phyloP scores from a whole-genome alignment of 2,888 invertebrate species.

The Bimastos eiseni region DNA sequence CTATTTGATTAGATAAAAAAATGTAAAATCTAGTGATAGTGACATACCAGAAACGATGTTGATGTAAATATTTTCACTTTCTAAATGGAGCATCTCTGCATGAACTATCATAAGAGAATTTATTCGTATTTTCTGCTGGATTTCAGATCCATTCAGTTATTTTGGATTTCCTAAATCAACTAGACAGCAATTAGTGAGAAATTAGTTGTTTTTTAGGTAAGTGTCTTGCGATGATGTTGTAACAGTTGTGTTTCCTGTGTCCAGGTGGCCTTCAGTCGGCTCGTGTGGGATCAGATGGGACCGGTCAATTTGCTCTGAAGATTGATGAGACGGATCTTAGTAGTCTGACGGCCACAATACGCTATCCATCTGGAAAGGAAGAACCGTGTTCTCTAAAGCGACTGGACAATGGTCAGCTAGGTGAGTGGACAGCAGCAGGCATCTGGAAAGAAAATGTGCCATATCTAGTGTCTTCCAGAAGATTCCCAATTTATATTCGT shows the following conservation, averaged over 20 bases:
- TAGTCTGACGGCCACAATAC: constrained; percentile 79
- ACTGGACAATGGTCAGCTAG: constrained; percentile 91
- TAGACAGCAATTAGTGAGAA: background rate
- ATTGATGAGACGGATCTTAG: constrained; percentile 87
- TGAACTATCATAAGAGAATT: background rate
- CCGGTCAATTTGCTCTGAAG: constrained; percentile 92
- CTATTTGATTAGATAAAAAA: background rate
- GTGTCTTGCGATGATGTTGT: background rate
- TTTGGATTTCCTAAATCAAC: background rate
- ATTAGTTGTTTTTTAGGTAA: background rate
- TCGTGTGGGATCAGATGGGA: constrained; percentile 94
- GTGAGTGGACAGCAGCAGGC: constrained; percentile 47
- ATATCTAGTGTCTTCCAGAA: background rate
- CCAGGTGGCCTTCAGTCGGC: constrained; percentile 72
- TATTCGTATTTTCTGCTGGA: background rate
- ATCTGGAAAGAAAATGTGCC: background rate
- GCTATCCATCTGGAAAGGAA: constrained; percentile 91
- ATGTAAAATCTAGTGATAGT: background rate
- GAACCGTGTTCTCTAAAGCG: constrained; percentile 96
- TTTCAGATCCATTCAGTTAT: background rate
- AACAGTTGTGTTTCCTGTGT: background rate
- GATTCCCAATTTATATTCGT: background rate
- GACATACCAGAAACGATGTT: background rate
- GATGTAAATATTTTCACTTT: background rate
- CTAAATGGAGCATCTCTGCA: background rate